Evolutionary conservation across 1,140 invertebrate genomes (phyloP).

Genomic region (Lordiphosa clarofinis): DNA sequence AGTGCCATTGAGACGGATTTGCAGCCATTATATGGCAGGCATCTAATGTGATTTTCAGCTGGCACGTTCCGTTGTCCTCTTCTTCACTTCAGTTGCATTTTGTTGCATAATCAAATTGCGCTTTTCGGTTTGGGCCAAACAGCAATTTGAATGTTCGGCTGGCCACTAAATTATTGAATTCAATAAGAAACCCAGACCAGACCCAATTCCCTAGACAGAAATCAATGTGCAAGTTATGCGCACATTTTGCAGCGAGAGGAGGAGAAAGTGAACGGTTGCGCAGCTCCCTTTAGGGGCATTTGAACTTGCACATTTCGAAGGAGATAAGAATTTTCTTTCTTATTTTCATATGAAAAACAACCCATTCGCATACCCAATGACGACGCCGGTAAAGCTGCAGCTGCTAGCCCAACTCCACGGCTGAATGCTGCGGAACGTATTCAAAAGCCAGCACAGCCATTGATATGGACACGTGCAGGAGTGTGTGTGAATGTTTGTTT

Average conservation of each 20-base stretch:
- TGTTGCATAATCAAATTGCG: conserved; percentile 70
- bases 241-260: conserved; percentile 38
- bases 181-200: conserved; percentile 61
- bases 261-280: conserved; percentile 44
- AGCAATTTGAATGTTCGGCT: conserved; percentile 70
- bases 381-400: conserved; percentile 54
- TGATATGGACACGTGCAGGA: conserved; percentile 66
- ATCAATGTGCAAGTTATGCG: conserved; percentile 76
- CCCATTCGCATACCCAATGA: conserved; percentile 44
- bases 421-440: conserved; percentile 51
- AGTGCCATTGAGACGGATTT: conserved; percentile 77
- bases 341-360: conserved; percentile 75
- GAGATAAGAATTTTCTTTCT: conserved; percentile 75
- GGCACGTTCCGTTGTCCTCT: conserved; percentile 34
- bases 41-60: conserved; percentile 74
- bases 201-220: conserved; percentile 67
- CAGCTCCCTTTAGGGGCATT: conserved; percentile 68
- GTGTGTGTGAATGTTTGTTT: conserved; percentile 27
- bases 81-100: conserved; percentile 39
- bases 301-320: conserved; percentile 67
- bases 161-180: conserved; percentile 76
- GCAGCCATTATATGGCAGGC: conserved; percentile 66
- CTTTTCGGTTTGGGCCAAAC: conserved; percentile 54
- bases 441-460: conserved; percentile 67
- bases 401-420: conserved; percentile 26